Evolutionary conservation across 1,140 invertebrate genomes (phyloP), one percentile per base, ranked within the genome.

Genomic region (Bombus haemorrhoidalis): DNA sequence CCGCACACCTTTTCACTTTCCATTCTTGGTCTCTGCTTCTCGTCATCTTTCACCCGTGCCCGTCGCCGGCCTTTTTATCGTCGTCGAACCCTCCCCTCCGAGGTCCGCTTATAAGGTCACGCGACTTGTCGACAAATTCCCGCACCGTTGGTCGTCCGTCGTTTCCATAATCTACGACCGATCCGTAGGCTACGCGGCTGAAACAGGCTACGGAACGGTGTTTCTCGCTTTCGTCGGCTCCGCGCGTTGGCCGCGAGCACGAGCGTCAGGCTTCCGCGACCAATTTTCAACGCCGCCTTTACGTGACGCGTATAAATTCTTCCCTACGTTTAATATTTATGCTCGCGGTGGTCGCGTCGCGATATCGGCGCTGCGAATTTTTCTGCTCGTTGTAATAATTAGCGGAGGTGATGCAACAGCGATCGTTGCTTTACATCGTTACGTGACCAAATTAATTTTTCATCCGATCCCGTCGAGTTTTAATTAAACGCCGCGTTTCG

Each of bases 381-480:
- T 78, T 64, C 34, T 41, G 43, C 59, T 15, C 34, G 69, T 66
- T 74, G 78, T 79, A 81, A 85, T 85, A 85, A 85, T 85, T 85
- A 81, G 57, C 77, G 78, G 43, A 25, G 68, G 57, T 34, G 78
- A 85, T 81, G 77, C 78, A 81, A 72, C 78, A n/a, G 22, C 78
- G 77, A 85, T 80, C 68, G 32, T 34, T 43, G 78, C 78, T 81
- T 85, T 85, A 85, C 83, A 81, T 59, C 77, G 83, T 85, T 85
- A 85, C 83, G 83, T 85, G 83, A 85, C 78, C 83, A 74, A 85
- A 85, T 85, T 85, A 85, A 85, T 85, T 85, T 85, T 81, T 81
- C 83, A 66, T 72, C 78, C 69, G 83, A 73, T 41, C 43, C 47
- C 68, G 78, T 81, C 83, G 77, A 62, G 78, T 81, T 74, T 80